A percentile compares a stretch with the other conserved stretches of the same genome.
Conservation (phyloP, 2,113 vertebrate species). For the Onychorhynchus coronatus region DNA sequence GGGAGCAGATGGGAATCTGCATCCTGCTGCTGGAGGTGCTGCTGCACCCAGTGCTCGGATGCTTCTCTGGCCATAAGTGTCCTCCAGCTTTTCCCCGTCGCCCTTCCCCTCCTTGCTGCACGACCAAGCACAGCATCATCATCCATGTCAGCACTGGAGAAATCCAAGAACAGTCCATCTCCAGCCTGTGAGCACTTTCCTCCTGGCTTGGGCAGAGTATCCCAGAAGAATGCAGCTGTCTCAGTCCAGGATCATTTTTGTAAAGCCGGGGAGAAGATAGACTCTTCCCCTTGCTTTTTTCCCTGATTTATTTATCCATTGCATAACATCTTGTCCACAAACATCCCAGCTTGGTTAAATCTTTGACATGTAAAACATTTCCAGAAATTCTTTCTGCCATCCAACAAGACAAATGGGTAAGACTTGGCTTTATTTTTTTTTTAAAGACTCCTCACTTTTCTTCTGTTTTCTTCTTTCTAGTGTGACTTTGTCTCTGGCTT, state of each 20-base stretch:
- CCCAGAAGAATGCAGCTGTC: neutral
- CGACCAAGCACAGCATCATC: rapidly evolving
- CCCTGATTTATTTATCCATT: slow-evolving; percentile 46
- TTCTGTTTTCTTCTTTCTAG: slow-evolving; percentile 9
- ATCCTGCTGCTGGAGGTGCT: neutral
- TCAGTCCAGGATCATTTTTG: neutral
- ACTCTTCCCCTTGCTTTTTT: neutral
- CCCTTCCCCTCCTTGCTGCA: neutral
- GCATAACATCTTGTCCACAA: slow-evolving; percentile 5
- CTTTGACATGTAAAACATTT: slow-evolving; percentile 22
- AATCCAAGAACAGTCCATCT: rapidly evolving
- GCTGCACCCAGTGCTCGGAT: neutral
- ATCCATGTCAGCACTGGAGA: rapidly evolving
- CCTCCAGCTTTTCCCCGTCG: neutral
- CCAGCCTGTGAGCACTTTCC: neutral
- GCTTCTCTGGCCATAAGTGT: neutral
- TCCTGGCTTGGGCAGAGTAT: neutral
- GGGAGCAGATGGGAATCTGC: neutral
- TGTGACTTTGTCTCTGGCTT: neutral
- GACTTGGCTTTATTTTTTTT: neutral
- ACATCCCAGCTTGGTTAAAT: slow-evolving; percentile 27
- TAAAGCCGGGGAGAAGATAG: neutral
- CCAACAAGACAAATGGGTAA: slow-evolving; percentile 10
- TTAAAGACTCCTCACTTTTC: neutral
- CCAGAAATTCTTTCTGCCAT: slow-evolving; percentile 41